These are phyloP conservation scores for Octodon degus DNA, from an alignment of 2,113 vertebrate genomes.

Conservation along the genomic window DNA sequence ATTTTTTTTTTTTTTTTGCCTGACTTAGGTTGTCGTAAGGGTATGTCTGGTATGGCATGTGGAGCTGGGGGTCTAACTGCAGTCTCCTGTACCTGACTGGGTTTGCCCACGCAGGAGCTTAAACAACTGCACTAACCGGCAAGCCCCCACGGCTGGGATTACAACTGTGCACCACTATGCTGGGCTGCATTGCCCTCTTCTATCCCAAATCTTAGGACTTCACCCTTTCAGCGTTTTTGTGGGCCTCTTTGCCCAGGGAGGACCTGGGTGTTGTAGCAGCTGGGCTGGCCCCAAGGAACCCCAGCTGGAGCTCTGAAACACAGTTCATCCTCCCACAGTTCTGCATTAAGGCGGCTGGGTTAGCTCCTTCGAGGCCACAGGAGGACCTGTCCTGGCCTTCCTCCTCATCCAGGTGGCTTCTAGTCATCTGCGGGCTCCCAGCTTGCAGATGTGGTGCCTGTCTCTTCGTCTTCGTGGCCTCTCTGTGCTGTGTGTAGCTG, in stretches of 20 bases:
- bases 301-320: accelerated
- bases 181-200: not conserved
- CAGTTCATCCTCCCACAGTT: not conserved
- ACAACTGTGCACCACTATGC: not conserved
- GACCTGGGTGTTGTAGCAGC: not conserved
- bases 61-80: too few relatives aligned
- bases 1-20: not conserved
- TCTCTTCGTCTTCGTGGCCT: not conserved
- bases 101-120: too few relatives aligned
- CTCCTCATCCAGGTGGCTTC: not conserved
- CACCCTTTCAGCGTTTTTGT: not conserved
- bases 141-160: too few relatives aligned
- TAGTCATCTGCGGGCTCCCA: not conserved
- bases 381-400: not conserved
- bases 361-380: not conserved
- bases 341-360: not conserved
- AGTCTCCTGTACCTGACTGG: too few relatives aligned
- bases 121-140: too few relatives aligned
- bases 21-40: too few relatives aligned
- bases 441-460: too few relatives aligned
- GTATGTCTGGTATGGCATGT: too few relatives aligned
- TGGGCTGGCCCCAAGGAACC: accelerated
- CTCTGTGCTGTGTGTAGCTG: not conserved
- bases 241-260: not conserved
- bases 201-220: not conserved